These are phyloP conservation scores for Carassius carassius DNA, from an alignment of 2,113 vertebrate species.

Conservation along the genomic window DNA sequence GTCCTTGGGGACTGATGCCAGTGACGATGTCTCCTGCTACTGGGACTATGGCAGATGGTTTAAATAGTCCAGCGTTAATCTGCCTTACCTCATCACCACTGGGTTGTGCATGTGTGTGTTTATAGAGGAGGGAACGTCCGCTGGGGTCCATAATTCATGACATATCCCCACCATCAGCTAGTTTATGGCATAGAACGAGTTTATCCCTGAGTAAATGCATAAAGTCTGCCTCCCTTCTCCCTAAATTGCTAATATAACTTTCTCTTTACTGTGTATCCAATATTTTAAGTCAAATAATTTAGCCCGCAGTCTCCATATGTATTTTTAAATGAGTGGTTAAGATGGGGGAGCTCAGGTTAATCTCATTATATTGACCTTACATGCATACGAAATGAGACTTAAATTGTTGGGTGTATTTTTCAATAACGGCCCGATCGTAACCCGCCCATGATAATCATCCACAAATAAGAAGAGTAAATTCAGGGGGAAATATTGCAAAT, in stretches of 20 bases:
- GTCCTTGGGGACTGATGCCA: slow-evolving; percentile 39
- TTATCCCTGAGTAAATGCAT: slow-evolving; percentile 29
- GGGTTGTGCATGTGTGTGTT: not conserved
- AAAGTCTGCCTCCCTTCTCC: not conserved
- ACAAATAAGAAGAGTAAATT: slow-evolving; percentile 78
- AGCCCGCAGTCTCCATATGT: slow-evolving; percentile 38
- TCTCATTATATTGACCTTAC: slow-evolving; percentile 72
- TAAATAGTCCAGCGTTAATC: slow-evolving; percentile 43
- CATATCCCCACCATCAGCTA: slow-evolving; percentile 24
- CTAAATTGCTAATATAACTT: slow-evolving; percentile 48
- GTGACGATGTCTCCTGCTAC: slow-evolving; percentile 53
- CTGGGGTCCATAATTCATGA: slow-evolving; percentile 28
- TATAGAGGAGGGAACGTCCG: slow-evolving; percentile 9
- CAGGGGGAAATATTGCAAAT: slow-evolving; percentile 75
- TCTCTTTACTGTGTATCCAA: not conserved
- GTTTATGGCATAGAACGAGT: slow-evolving; percentile 8
- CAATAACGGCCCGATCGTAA: slow-evolving; percentile 34
- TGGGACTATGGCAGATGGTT: slow-evolving; percentile 48
- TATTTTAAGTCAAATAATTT: slow-evolving; percentile 42
- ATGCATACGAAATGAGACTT: slow-evolving; percentile 73
- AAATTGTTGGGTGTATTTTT: slow-evolving; percentile 67
- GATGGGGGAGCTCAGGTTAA: slow-evolving; percentile 60
- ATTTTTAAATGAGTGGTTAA: slow-evolving; percentile 52
- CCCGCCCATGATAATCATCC: slow-evolving; percentile 68
- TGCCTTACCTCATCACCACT: slow-evolving; percentile 51